Percentiles rank a stretch among this genome's conserved stretches.
Conservation (phyloP, 2,113 vertebrate genomes). For the Xiphophorus hellerii region DNA sequence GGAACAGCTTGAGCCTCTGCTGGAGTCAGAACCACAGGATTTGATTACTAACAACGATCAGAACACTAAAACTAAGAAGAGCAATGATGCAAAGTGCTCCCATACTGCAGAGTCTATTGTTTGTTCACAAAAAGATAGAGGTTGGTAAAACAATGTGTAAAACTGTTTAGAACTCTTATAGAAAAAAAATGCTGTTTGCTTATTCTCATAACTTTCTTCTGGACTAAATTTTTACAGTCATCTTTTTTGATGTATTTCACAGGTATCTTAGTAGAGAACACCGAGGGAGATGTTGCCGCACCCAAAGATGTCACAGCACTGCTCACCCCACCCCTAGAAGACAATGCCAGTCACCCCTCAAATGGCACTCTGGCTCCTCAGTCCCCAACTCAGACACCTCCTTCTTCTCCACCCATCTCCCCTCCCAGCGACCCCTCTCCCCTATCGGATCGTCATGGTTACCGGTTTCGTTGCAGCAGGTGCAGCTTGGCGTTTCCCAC, state of each 20-base stretch:
- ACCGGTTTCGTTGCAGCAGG: conserved; percentile 98
- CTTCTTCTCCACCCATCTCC: conserved; percentile 76
- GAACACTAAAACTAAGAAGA: conserved; percentile 51
- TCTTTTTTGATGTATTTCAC: conserved; percentile 34
- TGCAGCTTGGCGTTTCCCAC: conserved; percentile 99
- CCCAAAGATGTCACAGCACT: conserved; percentile 79
- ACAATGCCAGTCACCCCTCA: conserved; percentile 78
- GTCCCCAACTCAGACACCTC: conserved; percentile 68
- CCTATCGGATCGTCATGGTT: conserved; percentile 94
- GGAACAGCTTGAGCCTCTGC: conserved; percentile 46
- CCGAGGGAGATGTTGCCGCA: conserved; percentile 65
- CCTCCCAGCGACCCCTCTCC: conserved; percentile 88
- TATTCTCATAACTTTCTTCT: background rate
- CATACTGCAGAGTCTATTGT: conserved; percentile 32
- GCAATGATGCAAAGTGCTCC: conserved; percentile 35
- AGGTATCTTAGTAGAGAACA: conserved; percentile 60
- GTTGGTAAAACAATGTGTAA: conserved; percentile 46
- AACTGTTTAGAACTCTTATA: background rate
- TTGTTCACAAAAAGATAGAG: conserved; percentile 65
- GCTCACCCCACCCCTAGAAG: conserved; percentile 75
- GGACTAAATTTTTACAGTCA: background rate
- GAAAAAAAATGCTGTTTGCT: background rate
- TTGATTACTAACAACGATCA: conserved; percentile 40
- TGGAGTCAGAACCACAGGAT: conserved; percentile 52
- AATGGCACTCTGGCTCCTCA: conserved; percentile 87